phyloP scores from a whole-genome alignment of 2,113 vertebrate species.

The Pelusios castaneus region DNA sequence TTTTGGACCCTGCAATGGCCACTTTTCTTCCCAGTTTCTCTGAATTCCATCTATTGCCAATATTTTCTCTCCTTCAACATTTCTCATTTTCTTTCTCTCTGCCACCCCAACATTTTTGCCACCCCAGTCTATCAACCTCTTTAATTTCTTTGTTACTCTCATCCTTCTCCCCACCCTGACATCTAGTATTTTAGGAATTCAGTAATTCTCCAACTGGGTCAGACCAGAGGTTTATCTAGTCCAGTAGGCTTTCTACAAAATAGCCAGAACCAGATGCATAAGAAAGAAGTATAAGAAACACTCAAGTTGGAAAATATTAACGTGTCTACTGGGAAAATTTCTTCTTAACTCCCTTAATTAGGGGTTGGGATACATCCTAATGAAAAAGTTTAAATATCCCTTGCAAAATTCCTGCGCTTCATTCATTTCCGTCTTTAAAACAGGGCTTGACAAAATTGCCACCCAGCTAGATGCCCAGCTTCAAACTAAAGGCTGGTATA shows the following conservation, averaged over 20 bases:
- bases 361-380: neutral
- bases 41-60: neutral
- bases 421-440: fast-evolving
- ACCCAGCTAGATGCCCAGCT: no score
- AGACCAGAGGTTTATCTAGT: neutral
- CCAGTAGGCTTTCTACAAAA: neutral
- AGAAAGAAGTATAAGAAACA: neutral
- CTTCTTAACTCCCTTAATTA: neutral
- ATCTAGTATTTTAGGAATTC: neutral
- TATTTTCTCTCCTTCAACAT: neutral
- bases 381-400: neutral
- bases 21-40: neutral
- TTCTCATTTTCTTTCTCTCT: neutral
- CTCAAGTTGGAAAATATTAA: neutral
- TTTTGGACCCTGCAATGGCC: neutral
- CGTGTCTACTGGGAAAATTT: neutral
- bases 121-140: neutral
- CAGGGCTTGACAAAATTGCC: no score
- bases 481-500: no score
- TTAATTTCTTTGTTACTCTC: neutral
- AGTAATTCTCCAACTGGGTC: neutral
- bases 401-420: neutral
- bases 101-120: neutral
- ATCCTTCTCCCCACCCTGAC: neutral
- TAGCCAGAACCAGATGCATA: neutral